Percentiles rank a stretch among this genome's conserved stretches.
Conservation (phyloP, 1,140 invertebrate species). For the Gonioctena quinquepunctata region DNA sequence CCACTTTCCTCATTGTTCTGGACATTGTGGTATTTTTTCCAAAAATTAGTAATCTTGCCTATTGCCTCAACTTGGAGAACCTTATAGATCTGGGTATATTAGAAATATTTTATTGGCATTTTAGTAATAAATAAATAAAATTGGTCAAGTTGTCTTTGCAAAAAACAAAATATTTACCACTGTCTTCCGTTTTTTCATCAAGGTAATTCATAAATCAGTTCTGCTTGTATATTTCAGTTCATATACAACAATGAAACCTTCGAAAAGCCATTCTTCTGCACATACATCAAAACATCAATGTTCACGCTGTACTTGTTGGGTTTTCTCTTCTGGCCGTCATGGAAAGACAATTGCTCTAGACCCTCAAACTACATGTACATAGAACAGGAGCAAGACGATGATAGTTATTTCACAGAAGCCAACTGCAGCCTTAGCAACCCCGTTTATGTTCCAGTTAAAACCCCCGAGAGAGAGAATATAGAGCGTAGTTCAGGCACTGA, state of each 20-base stretch:
- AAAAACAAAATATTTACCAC: too few species aligned
- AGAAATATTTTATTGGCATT: too few species aligned
- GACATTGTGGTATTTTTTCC: too few species aligned
- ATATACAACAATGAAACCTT: constrained; percentile 79
- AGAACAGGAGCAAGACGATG: constrained; percentile 70
- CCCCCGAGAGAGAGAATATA: constrained; percentile 62
- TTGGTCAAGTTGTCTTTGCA: too few species aligned
- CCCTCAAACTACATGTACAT: constrained; percentile 70
- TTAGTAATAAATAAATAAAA: too few species aligned
- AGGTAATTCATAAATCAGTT: too few species aligned
- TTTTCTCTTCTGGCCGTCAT: constrained; percentile 80
- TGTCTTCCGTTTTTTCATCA: too few species aligned
- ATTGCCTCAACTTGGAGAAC: too few species aligned
- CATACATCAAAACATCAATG: constrained; percentile 87
- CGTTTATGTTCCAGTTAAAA: constrained; percentile 82
- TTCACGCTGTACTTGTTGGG: constrained; percentile 83
- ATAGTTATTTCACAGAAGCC: constrained; percentile 66
- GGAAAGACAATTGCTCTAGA: constrained; percentile 76
- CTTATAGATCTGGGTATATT: too few species aligned
- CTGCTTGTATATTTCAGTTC: constrained; percentile 73
- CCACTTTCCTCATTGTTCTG: too few species aligned
- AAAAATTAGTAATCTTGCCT: too few species aligned
- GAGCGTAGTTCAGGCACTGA: constrained; percentile 77
- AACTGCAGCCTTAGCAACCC: constrained; percentile 75
- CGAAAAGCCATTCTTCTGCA: constrained; percentile 87